Evolutionary conservation across 2,797 vertebrate genomes (phyloP).

Genomic region (Hypotaenidia okinawae): DNA sequence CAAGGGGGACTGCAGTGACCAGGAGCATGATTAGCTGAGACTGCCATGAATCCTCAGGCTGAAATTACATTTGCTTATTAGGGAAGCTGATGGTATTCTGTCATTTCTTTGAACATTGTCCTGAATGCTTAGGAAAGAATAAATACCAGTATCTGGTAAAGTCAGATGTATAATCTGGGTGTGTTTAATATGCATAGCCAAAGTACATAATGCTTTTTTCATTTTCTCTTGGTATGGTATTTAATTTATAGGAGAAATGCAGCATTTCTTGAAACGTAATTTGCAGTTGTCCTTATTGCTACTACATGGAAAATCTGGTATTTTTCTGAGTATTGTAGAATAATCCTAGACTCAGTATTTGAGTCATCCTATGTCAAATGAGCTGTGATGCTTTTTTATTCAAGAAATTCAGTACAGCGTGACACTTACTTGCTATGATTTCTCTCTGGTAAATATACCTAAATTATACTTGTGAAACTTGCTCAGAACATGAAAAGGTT

Average conservation of each 20-base stretch:
- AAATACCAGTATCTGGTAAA: neutral
- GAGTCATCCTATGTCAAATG: constrained; percentile 8
- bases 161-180: neutral
- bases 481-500: neutral
- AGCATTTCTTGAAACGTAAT: neutral
- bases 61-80: neutral
- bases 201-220: neutral
- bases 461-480: neutral
- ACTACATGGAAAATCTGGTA: neutral
- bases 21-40: neutral
- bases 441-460: neutral
- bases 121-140: neutral
- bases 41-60: neutral
- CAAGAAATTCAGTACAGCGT: neutral
- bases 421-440: rapidly evolving
- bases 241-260: neutral
- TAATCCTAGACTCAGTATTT: neutral
- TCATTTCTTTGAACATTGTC: constrained; percentile 10
- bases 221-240: neutral
- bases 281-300: neutral
- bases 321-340: neutral
- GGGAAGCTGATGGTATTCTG: neutral
- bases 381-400: neutral
- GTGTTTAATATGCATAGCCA: neutral
- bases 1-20: neutral